Conservation (phyloP, 2,888 invertebrate genomes). For the Stictocephala bisonia region DNA sequence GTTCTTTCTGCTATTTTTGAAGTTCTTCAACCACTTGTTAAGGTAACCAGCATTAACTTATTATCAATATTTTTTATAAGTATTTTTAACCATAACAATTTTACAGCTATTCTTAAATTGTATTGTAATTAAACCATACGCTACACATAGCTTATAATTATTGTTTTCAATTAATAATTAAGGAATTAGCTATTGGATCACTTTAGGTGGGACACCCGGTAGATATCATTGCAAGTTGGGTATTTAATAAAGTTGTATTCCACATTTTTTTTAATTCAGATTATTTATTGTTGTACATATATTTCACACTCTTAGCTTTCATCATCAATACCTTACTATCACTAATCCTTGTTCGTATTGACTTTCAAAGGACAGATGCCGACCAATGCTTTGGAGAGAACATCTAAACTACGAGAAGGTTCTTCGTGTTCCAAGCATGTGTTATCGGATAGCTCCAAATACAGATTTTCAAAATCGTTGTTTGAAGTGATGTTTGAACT, state of each 20-base stretch:
- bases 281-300: too few relatives aligned
- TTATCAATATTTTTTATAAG: background rate
- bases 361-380: constrained; percentile 1
- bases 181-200: background rate
- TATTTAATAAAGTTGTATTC: background rate
- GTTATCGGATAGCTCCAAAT: background rate
- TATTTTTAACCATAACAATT: background rate
- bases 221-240: background rate
- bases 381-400: constrained; percentile 14
- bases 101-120: background rate
- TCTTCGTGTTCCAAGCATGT: background rate
- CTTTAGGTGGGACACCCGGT: background rate
- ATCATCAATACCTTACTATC: background rate
- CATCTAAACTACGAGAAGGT: background rate
- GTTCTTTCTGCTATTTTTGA: background rate
- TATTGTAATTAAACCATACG: background rate
- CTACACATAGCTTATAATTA: background rate
- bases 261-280: too few relatives aligned
- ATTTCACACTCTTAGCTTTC: background rate
- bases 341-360: background rate
- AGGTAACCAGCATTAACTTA: too few relatives aligned
- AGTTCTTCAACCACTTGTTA: background rate
- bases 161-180: background rate
- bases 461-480: background rate
- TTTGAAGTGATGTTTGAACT: background rate